phyloP scores from a whole-genome alignment of 2,888 invertebrate species.

The Hyppa rectilinea region DNA sequence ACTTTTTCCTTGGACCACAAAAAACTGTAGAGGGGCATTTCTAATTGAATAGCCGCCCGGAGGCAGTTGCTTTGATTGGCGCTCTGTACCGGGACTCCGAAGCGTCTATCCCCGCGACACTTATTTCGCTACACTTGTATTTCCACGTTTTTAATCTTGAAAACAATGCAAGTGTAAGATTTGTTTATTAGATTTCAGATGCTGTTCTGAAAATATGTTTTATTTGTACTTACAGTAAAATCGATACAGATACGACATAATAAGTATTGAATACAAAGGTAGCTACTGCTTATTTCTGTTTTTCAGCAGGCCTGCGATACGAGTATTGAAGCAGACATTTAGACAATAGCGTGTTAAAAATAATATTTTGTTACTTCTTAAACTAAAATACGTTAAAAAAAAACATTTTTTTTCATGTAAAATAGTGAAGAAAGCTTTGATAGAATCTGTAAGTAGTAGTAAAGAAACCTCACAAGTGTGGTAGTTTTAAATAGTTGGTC shows the following conservation, averaged over 20 bases:
- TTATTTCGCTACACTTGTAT: slow-evolving; percentile 51
- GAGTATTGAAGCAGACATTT: no score
- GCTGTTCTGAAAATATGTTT: background rate
- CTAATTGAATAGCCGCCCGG: slow-evolving; percentile 82
- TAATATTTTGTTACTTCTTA: no score
- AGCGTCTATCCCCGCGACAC: slow-evolving; percentile 52
- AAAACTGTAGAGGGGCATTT: slow-evolving; percentile 64
- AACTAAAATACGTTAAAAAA: no score
- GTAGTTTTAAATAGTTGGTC: slow-evolving; percentile 11
- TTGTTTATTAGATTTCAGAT: slow-evolving; percentile 26
- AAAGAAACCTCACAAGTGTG: slow-evolving; percentile 4
- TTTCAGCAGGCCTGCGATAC: no score
- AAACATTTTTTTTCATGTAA: no score
- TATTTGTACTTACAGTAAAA: no score
- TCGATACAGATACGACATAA: no score
- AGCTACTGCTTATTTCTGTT: no score
- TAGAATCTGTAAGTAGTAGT: no score
- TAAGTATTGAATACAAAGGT: no score
- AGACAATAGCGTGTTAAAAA: no score
- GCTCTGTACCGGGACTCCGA: slow-evolving; percentile 55
- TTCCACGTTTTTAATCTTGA: slow-evolving; percentile 63
- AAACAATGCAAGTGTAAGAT: slow-evolving; percentile 40
- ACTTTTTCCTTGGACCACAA: slow-evolving; percentile 41
- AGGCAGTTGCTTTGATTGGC: slow-evolving; percentile 78
- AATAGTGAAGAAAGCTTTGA: no score